Base-by-base conservation (phyloP, 2,797 vertebrate genomes). In the Yasuhikotakia modesta region DNA sequence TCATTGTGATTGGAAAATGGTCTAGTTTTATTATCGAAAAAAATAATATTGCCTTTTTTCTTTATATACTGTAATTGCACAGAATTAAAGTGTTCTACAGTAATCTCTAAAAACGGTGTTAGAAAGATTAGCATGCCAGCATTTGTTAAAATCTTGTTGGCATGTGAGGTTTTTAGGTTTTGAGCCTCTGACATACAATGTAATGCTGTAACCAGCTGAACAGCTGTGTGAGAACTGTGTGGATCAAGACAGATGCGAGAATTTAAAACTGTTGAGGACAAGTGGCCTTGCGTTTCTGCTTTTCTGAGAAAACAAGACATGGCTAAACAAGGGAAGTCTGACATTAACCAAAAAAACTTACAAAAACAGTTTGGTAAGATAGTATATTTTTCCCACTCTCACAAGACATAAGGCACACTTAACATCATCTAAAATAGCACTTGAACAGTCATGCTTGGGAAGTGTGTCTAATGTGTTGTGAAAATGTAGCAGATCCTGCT, bases 331-430 rank as follows among this genome's bases (percentile, higher is more conserved):
- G 50, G 46, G 76, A 57, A 71, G 35, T 55, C 70, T 48, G 55
- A 19, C 2, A 35, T 74, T 82, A 78, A 57, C 50, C 61, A 75
- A 64, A 67, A 74, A 50, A 50, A 16, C 22, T n/a, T 30, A 27
- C 5, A 60, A 80, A 43, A 5, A 72, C 46, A 27, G 27, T 27
- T 27, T 27, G 27, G 27, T 27, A 27, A 27, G 27, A 43, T 43
- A 1, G 39, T 43, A 43, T 89, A 52, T 87, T 78, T 78, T 73
- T 73, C 75, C 82, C 76, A 79, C 66, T 86, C 76, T 83, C 55
- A 67, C 88, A 84, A 88, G 89, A 88, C 91, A 89, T 85, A 87
- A 87, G 70, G 74, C 80, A 68, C 22, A 73, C 83, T 75, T 70
- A 81, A 75, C 79, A 43, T 68, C 69, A 46, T 48, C 53, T 84